Percentiles rank a stretch among this genome's conserved stretches.
These are phyloP conservation scores for Carpatolechia fugitivella DNA, from an alignment of 2,888 invertebrate species.

Conservation along the genomic window DNA sequence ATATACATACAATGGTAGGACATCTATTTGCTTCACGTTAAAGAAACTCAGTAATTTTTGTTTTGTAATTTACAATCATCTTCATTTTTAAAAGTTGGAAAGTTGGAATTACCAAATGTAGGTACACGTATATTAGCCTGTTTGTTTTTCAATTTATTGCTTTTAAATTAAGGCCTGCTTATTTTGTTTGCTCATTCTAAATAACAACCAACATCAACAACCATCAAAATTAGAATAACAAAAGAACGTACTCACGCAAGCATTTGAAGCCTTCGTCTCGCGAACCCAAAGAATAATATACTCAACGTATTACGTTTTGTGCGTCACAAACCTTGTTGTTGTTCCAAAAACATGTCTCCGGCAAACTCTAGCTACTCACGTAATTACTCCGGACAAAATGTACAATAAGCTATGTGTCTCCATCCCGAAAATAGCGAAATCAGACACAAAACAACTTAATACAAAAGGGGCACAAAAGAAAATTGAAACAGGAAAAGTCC, in stretches of 20 bases:
- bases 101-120: no score
- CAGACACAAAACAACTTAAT: conserved; percentile 58
- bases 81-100: no score
- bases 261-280: neutral
- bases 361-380: conserved; percentile 11
- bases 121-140: no score
- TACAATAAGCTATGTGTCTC: conserved; percentile 34
- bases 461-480: conserved; percentile 63
- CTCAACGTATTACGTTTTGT: neutral
- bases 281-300: neutral
- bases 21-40: no score
- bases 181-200: no score
- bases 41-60: no score
- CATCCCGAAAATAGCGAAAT: conserved; percentile 34
- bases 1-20: no score
- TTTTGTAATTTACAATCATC: no score
- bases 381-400: conserved; percentile 27
- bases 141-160: no score
- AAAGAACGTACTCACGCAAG: neutral
- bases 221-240: neutral
- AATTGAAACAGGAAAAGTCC: conserved; percentile 67
- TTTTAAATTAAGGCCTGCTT: no score
- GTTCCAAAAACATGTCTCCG: conserved; percentile 1
- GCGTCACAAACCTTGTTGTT: conserved; percentile 6
- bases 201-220: no score